Evolutionary conservation across 2,113 vertebrate species (phyloP), one percentile per base, ranked within the genome.

Genomic region (Cyanoliseus patagonus): DNA sequence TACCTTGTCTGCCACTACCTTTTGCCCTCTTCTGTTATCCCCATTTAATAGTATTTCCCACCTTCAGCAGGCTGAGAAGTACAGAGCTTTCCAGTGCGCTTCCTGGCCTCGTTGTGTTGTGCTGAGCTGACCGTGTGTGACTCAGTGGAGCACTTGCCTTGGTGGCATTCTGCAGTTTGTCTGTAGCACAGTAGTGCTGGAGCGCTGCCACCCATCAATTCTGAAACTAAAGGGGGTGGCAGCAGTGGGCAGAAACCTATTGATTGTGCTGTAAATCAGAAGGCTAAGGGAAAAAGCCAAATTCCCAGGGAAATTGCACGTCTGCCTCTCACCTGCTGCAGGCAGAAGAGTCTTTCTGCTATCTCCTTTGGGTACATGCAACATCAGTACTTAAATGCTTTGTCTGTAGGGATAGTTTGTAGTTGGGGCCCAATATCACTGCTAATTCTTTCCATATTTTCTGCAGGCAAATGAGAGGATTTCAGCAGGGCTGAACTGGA

Each of bases 241-340:
- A 62, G 93, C 86, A 57, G 83, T 92, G 91, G 93, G 83, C 86
- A 97, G 91, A 81, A 91, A 81, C 83, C 69, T 95, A 95, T 91
- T 55, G 96, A 97, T 91, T 84, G 73, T 0, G 1, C 86, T 68
- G 89, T 95, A 95, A 95, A 95, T 95, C 86, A 84, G 89, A 63
- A 75, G 52, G 42, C 66, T 84, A 30, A 92, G 63, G 86, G 70
- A 53, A 92, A 84, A 95, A 86, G 76, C 42, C 69, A 3, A 4
- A 51, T 89, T 94, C 74, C 37, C 74, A 30, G 91, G 77, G 72
- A 95, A 55, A 84, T 11, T 61, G 61, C 51, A 61, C 47, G 66
- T 95, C 83, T 3, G 5, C 68, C 55, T 94, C 64, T 91, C 86
- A 94, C 88, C 88, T 95, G 87, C 81, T 82, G 62, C 94, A 52